Evolutionary conservation across 2,113 vertebrate genomes (phyloP), one percentile per base, ranked within the genome.

Genomic region (Pholis gunnellus): DNA sequence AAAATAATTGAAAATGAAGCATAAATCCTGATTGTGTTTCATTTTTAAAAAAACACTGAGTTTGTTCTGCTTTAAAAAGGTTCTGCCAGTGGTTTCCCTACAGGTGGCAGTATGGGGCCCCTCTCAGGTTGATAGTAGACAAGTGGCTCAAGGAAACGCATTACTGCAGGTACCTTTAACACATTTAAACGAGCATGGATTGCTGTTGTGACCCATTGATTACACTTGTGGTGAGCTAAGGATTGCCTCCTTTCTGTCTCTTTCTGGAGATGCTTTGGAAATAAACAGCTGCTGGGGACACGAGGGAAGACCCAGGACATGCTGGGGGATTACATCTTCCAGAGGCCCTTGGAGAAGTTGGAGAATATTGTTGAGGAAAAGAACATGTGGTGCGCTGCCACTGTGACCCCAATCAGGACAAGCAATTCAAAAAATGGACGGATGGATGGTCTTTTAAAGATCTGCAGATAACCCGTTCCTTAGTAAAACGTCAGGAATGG

Each of bases 331-430:
- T 67, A 60, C 14, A 29, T 63, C 31, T 14, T 27, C 81, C 22
- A 48, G 27, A 36, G 52, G 50, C 48, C 78, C 78, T 69, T 68
- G 18, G 42, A 80, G 48, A 31, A 66, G 59, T 20, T 20, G 52
- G 38, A 70, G 64, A 40, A 78, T 31, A 79, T 20, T 31, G 54
- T 77, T 44, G 65, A 75, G 67, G 29, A 63, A 48, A 71, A 44
- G n/a, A 38, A 75, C 34, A 70, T 10, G 73, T 20, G 14, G 18
- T 34, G 14, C 18, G 29, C 50, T 20, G 40, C 59, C 82, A 42
- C 42, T 0, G 18, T 46, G 78, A 89, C 82, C 82, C 57, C 77
- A 78, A 86, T 91, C 79, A 85, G 64, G 77, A 82, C 71, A 83
- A 69, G 78, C 87, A 81, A 89, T 90, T 25, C 85, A 81, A 84